These are phyloP conservation scores for Myotis myotis DNA, from an alignment of 2,797 vertebrate genomes.

Conservation along the genomic window DNA sequence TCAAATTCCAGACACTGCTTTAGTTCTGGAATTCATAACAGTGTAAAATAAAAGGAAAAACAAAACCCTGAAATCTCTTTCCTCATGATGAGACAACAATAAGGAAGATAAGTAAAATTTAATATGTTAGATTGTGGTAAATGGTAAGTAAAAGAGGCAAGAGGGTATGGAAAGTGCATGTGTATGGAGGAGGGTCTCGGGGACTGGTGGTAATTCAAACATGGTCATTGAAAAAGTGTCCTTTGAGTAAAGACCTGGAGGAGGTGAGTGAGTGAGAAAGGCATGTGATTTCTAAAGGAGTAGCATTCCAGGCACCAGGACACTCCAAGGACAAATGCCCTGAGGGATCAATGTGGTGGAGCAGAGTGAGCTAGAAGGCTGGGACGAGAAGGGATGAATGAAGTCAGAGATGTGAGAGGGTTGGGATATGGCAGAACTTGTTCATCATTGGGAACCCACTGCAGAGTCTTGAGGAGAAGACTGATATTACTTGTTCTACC, in stretches of 20 bases:
- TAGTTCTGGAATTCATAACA: background rate
- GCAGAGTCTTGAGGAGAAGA: background rate
- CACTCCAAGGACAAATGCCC: background rate
- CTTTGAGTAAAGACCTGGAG: background rate
- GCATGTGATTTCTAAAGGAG: background rate
- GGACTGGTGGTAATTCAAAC: background rate
- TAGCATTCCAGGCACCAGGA: background rate
- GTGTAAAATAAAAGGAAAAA: background rate
- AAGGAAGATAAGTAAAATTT: background rate
- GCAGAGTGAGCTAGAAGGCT: background rate
- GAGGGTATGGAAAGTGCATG: background rate
- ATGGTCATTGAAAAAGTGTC: background rate
- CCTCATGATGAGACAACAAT: background rate
- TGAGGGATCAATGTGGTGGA: background rate
- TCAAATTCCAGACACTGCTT: background rate
- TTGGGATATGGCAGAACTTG: background rate
- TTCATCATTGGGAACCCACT: background rate
- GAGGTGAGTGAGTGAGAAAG: background rate
- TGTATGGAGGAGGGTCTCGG: rapidly evolving
- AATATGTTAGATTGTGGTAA: background rate
- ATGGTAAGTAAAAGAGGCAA: background rate
- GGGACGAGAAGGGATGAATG: background rate
- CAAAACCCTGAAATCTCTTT: background rate
- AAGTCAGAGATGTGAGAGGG: background rate
- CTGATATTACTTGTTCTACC: background rate